These are phyloP conservation scores for Terebella lapidaria DNA, from an alignment of 2,888 invertebrate genomes.

Conservation along the genomic window DNA sequence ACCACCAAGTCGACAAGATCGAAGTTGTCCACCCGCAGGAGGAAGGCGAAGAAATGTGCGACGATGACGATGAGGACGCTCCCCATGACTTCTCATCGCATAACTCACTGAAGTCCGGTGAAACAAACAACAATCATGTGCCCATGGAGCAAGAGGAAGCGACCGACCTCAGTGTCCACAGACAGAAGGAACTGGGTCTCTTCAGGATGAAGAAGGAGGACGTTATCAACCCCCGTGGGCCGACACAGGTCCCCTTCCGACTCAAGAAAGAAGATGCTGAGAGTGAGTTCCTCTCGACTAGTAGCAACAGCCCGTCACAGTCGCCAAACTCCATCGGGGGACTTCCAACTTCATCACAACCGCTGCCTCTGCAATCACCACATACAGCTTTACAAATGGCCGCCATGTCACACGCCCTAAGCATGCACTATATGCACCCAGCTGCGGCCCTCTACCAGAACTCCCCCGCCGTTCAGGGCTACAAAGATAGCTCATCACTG, in stretches of 20 bases:
- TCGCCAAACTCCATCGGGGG: not conserved
- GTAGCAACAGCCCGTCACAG: not conserved
- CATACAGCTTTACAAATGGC: conserved; percentile 24
- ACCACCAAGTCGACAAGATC: conserved; percentile 13
- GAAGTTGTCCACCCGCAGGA: conserved; percentile 30
- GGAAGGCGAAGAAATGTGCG: conserved; percentile 14
- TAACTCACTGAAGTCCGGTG: not conserved
- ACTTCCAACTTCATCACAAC: not conserved
- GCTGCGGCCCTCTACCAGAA: conserved; percentile 13
- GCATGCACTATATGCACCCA: conserved; percentile 25
- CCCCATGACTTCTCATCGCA: not conserved
- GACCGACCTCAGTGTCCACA: conserved; percentile 10
- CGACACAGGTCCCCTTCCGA: not conserved
- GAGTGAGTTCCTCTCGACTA: not conserved
- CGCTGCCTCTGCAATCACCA: not conserved
- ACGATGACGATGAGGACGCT: not conserved
- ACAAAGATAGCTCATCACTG: conserved; percentile 12
- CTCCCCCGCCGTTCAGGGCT: conserved; percentile 7
- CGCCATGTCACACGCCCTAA: conserved; percentile 27
- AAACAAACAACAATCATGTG: not conserved
- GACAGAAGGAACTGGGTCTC: too few relatives aligned
- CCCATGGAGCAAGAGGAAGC: conserved; percentile 10
- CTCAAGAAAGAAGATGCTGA: not conserved
- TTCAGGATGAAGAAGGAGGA: too few relatives aligned
- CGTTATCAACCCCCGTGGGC: not conserved